Evolutionary conservation across 2,888 invertebrate genomes (phyloP), one percentile per base, ranked within the genome.

Genomic region (Ennomos quercinarius): DNA sequence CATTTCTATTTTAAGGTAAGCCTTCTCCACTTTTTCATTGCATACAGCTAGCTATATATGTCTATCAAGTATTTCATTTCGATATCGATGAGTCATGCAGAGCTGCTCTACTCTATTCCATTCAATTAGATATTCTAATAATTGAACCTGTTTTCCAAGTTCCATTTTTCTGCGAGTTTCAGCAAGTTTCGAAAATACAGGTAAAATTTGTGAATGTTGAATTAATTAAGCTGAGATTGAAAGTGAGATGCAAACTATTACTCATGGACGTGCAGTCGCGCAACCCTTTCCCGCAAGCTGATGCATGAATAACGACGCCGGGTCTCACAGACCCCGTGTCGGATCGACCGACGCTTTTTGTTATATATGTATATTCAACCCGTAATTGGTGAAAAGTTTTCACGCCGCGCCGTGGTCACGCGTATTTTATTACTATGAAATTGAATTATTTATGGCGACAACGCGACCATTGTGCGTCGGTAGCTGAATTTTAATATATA

Each of bases 351-450:
- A 78, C 78, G 86, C 86, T 89, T 92, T 91, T 91, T 89, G 91
- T 89, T 89, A 91, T 84, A n/a, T n/a, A n/a, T n/a, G n/a, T n/a
- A n/a, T n/a, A 89, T 89, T 85, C 89, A 86, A 88, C 84, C 88
- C 87, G 82, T 91, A 91, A 91, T 91, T 91, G 89, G 89, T 92
- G 91, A 92, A 92, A 91, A 91, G 88, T 91, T 91, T 91, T 92
- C 92, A 89, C 91, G 88, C 88, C 86, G 84, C 80, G 81, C 82
- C 84, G 80, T 83, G 89, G 89, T 89, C 91, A 90, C 89, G 89
- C 91, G 88, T 91, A 89, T 92, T 92, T 92, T 91, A 92, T 92
- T 91, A 91, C 91, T 89, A 91, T 90, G 86, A 90, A 91, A 91
- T 92, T 92, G 91, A 92, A 92, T 92, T 83, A 91, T 92, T 92